Evolutionary conservation across 2,888 invertebrate genomes (phyloP).

Genomic region (Venusia cambrica): DNA sequence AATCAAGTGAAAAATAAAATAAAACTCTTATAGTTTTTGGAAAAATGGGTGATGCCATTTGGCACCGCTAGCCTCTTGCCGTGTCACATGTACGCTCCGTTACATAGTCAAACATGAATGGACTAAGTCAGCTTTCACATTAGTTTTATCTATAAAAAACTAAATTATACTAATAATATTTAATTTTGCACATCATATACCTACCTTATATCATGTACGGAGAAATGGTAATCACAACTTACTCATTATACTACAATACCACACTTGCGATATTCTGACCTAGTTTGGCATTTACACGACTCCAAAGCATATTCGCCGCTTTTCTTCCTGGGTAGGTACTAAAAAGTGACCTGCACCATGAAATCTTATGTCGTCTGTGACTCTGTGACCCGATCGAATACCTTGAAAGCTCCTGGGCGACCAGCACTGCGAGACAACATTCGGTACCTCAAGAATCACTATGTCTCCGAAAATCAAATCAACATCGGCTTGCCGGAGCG

Average conservation of each 20-base stretch:
- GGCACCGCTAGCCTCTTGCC: neutral
- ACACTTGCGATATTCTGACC: neutral
- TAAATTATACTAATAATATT: neutral
- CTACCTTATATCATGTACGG: neutral
- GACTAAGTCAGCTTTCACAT: neutral
- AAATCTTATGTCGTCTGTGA: neutral
- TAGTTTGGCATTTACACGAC: conserved; percentile 1
- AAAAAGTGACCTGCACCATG: neutral
- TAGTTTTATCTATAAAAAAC: conserved; percentile 1
- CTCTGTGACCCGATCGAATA: neutral
- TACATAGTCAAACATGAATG: neutral
- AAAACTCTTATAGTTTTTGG: neutral
- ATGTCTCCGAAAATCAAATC: conserved; percentile 1
- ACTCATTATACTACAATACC: conserved; percentile 1
- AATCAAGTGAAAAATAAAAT: neutral
- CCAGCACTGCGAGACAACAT: neutral
- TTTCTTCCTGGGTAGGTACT: neutral
- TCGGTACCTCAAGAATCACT: conserved; percentile 1
- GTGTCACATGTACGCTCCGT: neutral
- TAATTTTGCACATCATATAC: neutral
- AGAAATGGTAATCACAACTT: neutral
- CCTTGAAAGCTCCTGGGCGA: neutral
- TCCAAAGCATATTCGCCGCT: conserved; percentile 1
- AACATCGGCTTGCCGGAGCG: neutral
- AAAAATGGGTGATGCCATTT: no score